Evolutionary conservation across 64 coral and sea anemone genomes (phyloP).

Genomic region (Pachyseris speciosa): DNA sequence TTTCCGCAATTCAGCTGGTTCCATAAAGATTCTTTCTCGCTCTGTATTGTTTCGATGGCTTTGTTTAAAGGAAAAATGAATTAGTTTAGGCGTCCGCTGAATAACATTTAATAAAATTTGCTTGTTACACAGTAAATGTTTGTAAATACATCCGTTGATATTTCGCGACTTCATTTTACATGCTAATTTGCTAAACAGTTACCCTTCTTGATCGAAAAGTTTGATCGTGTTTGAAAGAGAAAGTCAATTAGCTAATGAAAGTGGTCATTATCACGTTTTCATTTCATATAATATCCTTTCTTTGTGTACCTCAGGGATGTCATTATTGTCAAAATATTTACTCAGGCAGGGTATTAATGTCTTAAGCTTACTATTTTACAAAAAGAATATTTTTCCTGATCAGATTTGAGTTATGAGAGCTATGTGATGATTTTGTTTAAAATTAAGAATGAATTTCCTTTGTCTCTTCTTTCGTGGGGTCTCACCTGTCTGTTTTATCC

Average conservation of each 20-base stretch:
- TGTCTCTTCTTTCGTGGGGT: background rate
- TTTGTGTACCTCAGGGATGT: background rate
- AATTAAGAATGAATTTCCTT: background rate
- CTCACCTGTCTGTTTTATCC: background rate
- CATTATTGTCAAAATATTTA: conserved; percentile 8
- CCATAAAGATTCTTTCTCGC: background rate
- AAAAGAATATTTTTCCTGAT: too few species aligned
- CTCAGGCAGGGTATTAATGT: background rate
- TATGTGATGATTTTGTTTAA: conserved; percentile 21
- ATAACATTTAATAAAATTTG: background rate
- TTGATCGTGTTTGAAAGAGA: background rate
- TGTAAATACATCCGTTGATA: background rate
- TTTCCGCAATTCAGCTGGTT: background rate
- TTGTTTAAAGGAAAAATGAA: background rate
- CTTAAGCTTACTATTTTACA: background rate
- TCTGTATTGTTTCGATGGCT: conserved; percentile 7
- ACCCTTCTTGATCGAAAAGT: background rate
- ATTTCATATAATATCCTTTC: conserved; percentile 8
- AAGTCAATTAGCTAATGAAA: background rate
- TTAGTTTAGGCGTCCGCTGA: background rate
- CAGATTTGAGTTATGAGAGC: too few species aligned
- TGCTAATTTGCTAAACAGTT: background rate
- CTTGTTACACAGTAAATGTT: background rate
- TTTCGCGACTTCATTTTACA: background rate
- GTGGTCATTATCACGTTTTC: background rate